phyloP scores from a whole-genome alignment of 1,140 invertebrate genomes.

The Orchesella cincta region DNA sequence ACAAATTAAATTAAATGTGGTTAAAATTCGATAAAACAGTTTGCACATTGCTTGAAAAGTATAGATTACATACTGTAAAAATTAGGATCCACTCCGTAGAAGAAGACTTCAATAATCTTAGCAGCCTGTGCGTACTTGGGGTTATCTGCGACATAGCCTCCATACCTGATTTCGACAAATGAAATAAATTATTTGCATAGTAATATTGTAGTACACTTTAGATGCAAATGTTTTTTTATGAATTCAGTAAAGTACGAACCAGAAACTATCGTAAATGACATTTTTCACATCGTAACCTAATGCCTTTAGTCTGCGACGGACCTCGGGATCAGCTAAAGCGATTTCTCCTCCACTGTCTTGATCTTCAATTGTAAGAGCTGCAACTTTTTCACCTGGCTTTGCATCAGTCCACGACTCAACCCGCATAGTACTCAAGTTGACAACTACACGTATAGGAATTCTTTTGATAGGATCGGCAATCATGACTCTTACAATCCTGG shows the following conservation, averaged over 20 bases:
- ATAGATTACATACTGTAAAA: conserved; percentile 5
- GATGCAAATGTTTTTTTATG: no score
- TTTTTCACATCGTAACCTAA: conserved; percentile 5
- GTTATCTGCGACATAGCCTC: not conserved
- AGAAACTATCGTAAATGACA: not conserved
- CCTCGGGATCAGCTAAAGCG: not conserved
- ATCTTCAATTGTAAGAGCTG: not conserved
- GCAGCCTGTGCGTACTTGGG: not conserved
- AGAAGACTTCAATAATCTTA: not conserved
- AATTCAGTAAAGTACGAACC: not conserved
- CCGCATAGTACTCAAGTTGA: not conserved
- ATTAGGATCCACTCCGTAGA: not conserved
- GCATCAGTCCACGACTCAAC: not conserved
- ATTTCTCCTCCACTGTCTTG: not conserved
- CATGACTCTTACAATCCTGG: not conserved
- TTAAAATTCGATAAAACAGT: not conserved
- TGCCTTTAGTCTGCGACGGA: not conserved
- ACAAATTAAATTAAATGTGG: not conserved
- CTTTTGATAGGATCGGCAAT: not conserved
- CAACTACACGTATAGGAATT: not conserved
- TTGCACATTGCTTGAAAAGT: not conserved
- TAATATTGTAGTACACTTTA: no score
- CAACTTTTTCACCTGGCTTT: not conserved
- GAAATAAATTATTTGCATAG: not conserved
- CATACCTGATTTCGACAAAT: not conserved